Percentiles rank a stretch among this genome's conserved stretches.
Conservation (phyloP, 2,888 invertebrate species). For the Drepana falcataria region DNA sequence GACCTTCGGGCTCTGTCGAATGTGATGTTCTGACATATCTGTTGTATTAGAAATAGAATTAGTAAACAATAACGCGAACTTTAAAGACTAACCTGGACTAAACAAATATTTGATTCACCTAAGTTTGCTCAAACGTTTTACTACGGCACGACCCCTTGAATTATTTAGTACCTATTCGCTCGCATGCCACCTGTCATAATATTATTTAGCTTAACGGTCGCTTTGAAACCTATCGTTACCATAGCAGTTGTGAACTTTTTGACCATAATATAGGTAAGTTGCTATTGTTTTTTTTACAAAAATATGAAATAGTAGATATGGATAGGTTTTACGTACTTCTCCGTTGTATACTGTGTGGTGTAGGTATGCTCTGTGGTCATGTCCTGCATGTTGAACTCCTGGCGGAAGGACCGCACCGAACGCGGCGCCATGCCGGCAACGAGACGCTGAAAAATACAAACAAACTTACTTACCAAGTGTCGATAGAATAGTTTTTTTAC, state of each 20-base stretch:
- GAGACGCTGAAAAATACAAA: conserved; percentile 75
- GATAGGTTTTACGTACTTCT: conserved; percentile 76
- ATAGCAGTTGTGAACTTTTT: too few relatives aligned
- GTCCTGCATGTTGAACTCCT: conserved; percentile 87
- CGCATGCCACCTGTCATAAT: too few relatives aligned
- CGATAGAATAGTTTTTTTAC: too few relatives aligned
- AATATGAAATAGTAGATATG: neutral
- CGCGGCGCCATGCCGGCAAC: conserved; percentile 84
- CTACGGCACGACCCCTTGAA: too few relatives aligned
- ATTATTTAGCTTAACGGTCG: too few relatives aligned
- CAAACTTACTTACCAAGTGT: neutral
- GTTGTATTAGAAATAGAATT: conserved; percentile 25
- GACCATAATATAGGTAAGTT: too few relatives aligned
- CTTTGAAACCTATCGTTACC: too few relatives aligned
- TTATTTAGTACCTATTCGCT: too few relatives aligned
- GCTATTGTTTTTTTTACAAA: too few relatives aligned
- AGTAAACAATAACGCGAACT: neutral
- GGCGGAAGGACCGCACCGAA: conserved; percentile 87
- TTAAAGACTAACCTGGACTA: too few relatives aligned
- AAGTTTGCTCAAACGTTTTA: too few relatives aligned
- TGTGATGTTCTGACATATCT: conserved; percentile 80
- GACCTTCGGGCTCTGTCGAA: conserved; percentile 74
- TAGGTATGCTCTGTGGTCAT: conserved; percentile 83
- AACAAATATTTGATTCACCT: too few relatives aligned
- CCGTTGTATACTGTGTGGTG: conserved; percentile 80